phyloP scores from a whole-genome alignment of 2,797 vertebrate species.

The Scolopax rusticola region DNA sequence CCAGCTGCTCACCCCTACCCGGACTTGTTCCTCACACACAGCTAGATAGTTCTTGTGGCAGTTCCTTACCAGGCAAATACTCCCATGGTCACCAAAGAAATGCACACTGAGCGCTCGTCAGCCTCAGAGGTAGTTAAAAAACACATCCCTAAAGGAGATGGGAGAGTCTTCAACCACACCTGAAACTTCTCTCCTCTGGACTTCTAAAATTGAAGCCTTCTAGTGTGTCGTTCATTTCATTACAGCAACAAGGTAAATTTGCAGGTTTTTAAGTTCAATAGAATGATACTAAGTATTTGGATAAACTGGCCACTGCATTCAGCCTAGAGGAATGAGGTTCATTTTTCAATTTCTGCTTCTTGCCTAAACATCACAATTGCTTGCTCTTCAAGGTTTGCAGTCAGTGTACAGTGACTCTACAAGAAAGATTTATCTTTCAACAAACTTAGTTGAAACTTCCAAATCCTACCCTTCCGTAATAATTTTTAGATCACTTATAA shows the following conservation, averaged over 20 bases:
- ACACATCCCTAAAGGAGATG: not conserved
- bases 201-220: not conserved
- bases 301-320: not conserved
- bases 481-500: not conserved
- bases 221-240: accelerated
- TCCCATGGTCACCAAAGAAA: not conserved
- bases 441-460: not conserved
- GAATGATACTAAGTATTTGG: not conserved
- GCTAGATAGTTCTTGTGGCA: accelerated
- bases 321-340: not conserved
- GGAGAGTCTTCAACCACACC: not conserved
- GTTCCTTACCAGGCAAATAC: not conserved
- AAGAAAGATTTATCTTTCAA: not conserved
- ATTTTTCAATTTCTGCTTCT: not conserved
- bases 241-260: not conserved
- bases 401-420: not conserved
- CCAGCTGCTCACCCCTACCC: accelerated
- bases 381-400: not conserved
- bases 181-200: not conserved
- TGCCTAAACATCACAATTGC: not conserved
- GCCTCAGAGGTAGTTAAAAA: not conserved
- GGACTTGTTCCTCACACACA: not conserved
- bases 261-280: accelerated
- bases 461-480: not conserved
- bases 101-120: not conserved